Evolutionary conservation across 2,888 invertebrate genomes (phyloP), one percentile per base, ranked within the genome.

Genomic region (Cryptops parisi): DNA sequence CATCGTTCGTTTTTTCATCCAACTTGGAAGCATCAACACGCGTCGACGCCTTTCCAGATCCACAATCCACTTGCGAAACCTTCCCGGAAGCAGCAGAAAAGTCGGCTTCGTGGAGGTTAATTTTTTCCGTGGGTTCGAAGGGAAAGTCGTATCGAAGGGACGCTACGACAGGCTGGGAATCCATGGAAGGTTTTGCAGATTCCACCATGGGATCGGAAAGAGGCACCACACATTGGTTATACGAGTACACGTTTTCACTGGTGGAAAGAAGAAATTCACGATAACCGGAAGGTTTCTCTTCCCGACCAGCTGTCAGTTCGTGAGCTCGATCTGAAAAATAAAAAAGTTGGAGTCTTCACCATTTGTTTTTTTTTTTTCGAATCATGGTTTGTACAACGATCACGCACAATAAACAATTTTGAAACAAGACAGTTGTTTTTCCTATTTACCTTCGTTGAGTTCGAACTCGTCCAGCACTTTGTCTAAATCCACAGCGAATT

Each of bases 391-490:
- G 6, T n/a, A n/a, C n/a, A n/a, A n/a, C n/a, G n/a, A n/a, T n/a
- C n/a, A n/a, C n/a, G n/a, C n/a, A n/a, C n/a, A n/a, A n/a, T n/a
- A n/a, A n/a, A n/a, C n/a, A n/a, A n/a, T n/a, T n/a, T n/a, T n/a
- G n/a, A n/a, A n/a, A n/a, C n/a, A n/a, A n/a, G n/a, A n/a, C n/a
- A n/a, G n/a, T n/a, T n/a, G n/a, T n/a, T n/a, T n/a, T n/a, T n/a
- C n/a, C n/a, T n/a, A n/a, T 59, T 55, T 60, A 71, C 72, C 71
- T 74, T 85, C 82, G 64, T 78, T 79, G 62, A 81, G 77, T 68
- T 87, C 86, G 65, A 87, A 81, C 66, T 85, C 85, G 69, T 87
- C 85, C 55, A 87, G 72, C 58, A 86, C 83, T 72, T 84, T 82
- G 68, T 87, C 85, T 64, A 87, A 74, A 70, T 87, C 86, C 57